Evolutionary conservation across 2,113 vertebrate genomes (phyloP), one percentile per base, ranked within the genome.

Genomic region (Lanius collurio): DNA sequence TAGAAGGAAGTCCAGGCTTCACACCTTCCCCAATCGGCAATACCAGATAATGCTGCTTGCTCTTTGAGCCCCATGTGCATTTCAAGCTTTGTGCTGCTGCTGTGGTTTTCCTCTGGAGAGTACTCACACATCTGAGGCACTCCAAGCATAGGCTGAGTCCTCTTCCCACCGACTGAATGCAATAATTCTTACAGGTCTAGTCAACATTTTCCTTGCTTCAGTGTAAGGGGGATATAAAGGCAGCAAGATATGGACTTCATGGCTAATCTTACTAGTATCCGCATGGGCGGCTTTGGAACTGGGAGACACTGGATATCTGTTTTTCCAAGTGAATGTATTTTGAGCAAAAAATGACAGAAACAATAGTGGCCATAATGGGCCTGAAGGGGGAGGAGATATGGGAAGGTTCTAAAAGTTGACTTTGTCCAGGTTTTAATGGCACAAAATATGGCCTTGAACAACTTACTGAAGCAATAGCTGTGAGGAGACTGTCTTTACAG

Each of bases 381-480:
- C 76, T 63, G 65, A 90, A 74, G 19, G 39, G 63, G 30, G 73
- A 74, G 41, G 63, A 75, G 52, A 27, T 10, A 4, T 13, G 26
- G 71, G 71, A 89, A 89, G 47, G 87, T 90, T 69, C 59, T 92
- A 53, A 91, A 69, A 59, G 87, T 92, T 1, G 2, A 91, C 87
- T 97, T 87, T 94, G 69, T 94, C 68, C 80, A 64, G 74, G 81
- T 94, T 92, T 92, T 83, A 59, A 59, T 79, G 78, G 91, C 93
- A 93, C 74, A 95, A 93, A 95, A 92, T 73, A 80, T 12, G 63
- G 82, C 96, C 95, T 95, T 97, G 89, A 95, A 79, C 91, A 97
- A 93, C 83, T 91, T 92, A 95, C 59, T 93, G 94, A 98, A 98
- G 97, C 97, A 98, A 97, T 98, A 98, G 95, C 90, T 94, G 78